phyloP scores from a whole-genome alignment of 2,797 vertebrate genomes.

The Buphagus erythrorhynchus region DNA sequence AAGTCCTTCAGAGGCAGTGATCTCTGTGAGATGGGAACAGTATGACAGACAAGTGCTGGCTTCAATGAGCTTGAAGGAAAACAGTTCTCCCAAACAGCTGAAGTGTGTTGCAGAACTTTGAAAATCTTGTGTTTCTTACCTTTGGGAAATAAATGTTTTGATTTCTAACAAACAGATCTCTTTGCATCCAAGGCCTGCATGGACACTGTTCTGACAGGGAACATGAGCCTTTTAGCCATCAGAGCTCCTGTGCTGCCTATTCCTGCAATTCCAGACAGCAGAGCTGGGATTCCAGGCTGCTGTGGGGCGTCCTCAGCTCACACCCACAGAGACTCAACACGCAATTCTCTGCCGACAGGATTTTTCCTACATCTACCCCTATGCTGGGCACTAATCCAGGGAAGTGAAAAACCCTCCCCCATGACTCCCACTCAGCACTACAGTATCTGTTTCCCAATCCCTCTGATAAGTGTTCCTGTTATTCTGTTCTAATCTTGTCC shows the following conservation, averaged over 20 bases:
- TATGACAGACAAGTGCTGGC: neutral
- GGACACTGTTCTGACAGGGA: neutral
- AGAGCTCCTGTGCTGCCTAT: neutral
- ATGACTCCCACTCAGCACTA: neutral
- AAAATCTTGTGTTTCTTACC: neutral
- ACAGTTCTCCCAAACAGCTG: neutral
- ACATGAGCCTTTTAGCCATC: neutral
- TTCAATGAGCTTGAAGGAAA: neutral
- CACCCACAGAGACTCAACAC: neutral
- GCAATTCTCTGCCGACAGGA: neutral
- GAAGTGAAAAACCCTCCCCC: neutral
- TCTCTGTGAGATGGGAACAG: neutral
- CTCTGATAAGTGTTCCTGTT: conserved; percentile 1
- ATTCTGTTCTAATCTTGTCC: conserved; percentile 1
- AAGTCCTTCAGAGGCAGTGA: neutral
- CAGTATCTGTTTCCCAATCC: conserved; percentile 33
- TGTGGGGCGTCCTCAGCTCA: conserved; percentile 12
- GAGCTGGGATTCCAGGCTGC: conserved; percentile 22
- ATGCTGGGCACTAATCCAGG: conserved; percentile 6
- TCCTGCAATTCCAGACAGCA: neutral
- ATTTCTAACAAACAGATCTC: neutral
- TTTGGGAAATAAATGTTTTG: neutral
- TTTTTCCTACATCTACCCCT: conserved; percentile 2
- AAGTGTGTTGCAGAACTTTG: neutral
- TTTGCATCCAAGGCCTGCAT: neutral